Base-by-base conservation (phyloP, 2,113 vertebrate genomes). In the Nycticorax nycticorax region DNA sequence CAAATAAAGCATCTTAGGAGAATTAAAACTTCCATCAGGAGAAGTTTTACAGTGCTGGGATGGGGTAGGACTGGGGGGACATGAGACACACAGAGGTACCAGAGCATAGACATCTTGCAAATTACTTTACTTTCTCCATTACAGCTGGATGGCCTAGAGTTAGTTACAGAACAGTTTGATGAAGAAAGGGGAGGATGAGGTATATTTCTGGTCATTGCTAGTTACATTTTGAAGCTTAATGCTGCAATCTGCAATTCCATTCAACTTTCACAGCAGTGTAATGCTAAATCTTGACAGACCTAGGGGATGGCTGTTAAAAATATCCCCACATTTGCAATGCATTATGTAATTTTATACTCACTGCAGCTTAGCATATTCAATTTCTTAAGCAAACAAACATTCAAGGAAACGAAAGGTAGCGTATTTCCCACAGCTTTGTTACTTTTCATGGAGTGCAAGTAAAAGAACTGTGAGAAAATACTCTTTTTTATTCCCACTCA, bases 321-420 rank as follows among this genome's bases (percentile, higher is more conserved):
- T 84, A 92, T 23, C 24, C 47, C 35, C 23, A 64, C 15, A 27
- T 76, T 55, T 84, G 48, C 73, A 91, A 79, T 2, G 12, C 18
- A 69, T 57, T 79, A 68, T 30, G 37, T 62, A 67, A 93, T 86
- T 88, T 80, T 83, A 60, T 57, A 84, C 53, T 83, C 53, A 32
- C 28, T 57, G 41, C 41, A 72, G 53, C 63, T 84, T n/a, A 92
- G 56, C 12, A 35, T 30, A 56, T 52, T 66, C 78, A 56, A 41
- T 80, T 94, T 81, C 88, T 92, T 91, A 92, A 88, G 55, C 73
- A 91, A 96, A 95, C 76, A 91, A 89, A 75, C 43, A 85, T 14
- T 92, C 55, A 85, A 50, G 60, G 55, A 83, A 94, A 85, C 37
- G 28, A 96, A 79, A 85, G 48, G 45, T 13, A 85, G 41, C 14